A percentile compares a stretch with the other conserved stretches of the same genome.
phyloP scores from a whole-genome alignment of 2,113 vertebrate genomes.

The Lophochroa leadbeateri region DNA sequence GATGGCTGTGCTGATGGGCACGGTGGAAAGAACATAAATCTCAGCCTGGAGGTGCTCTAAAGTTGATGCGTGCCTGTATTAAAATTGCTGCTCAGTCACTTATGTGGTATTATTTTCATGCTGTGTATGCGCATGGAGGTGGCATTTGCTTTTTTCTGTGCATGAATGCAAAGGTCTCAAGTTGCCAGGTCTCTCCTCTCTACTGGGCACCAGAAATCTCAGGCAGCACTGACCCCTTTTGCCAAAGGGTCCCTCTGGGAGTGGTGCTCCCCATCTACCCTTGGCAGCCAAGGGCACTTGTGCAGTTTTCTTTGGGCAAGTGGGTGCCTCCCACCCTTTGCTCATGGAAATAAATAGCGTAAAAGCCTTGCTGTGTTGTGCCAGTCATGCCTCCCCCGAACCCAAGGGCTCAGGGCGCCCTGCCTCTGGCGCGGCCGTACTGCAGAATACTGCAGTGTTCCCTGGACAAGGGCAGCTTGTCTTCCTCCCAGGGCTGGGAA shows the following conservation, averaged over 20 bases:
- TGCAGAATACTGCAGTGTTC: conserved; percentile 47
- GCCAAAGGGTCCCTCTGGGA: not conserved
- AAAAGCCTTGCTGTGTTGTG: not conserved
- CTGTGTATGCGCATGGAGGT: not conserved
- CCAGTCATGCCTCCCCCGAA: not conserved
- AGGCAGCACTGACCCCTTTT: not conserved
- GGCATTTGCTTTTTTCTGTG: not conserved
- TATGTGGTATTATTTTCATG: not conserved
- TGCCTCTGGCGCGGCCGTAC: not conserved
- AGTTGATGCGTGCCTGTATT: not conserved
- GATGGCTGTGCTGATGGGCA: not conserved
- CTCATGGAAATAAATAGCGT: not conserved
- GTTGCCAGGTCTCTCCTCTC: not conserved
- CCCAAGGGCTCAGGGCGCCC: not conserved
- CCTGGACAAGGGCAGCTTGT: conserved; percentile 28
- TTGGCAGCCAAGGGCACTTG: conserved; percentile 1
- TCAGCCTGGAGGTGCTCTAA: not conserved
- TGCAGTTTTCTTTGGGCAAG: not conserved
- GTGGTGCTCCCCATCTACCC: not conserved
- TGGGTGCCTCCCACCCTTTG: not conserved
- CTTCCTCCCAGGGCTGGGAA: not conserved
- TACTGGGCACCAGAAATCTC: not conserved
- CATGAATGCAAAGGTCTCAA: not conserved
- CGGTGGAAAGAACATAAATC: not conserved
- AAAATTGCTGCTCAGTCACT: not conserved